These are phyloP conservation scores for Dicrurus megarhynchus DNA, from an alignment of 2,113 vertebrate genomes.

Conservation along the genomic window DNA sequence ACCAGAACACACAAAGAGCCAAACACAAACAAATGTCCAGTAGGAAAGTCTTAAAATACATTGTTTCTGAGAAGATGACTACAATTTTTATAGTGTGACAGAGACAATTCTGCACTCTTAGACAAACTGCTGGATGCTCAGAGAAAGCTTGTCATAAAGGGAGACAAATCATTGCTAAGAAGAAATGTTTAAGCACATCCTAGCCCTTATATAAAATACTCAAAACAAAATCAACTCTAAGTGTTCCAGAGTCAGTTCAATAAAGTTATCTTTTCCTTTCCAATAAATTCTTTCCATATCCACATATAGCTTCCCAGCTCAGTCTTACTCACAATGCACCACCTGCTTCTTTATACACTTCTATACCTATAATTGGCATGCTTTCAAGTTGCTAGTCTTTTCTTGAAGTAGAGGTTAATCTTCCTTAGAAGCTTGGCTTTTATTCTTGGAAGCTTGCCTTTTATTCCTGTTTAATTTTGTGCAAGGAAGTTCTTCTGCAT, in stretches of 20 bases:
- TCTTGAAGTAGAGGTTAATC: neutral
- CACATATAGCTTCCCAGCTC: neutral
- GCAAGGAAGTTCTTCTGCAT: neutral
- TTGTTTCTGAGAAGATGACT: neutral
- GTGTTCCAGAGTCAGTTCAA: neutral
- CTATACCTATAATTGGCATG: neutral
- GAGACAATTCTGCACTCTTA: neutral
- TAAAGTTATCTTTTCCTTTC: neutral
- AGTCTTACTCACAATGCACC: neutral
- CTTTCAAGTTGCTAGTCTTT: neutral
- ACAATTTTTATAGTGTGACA: neutral
- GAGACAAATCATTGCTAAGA: neutral
- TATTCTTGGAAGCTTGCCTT: neutral
- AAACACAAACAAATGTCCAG: neutral
- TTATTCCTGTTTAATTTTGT: constrained; percentile 25
- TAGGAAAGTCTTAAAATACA: neutral
- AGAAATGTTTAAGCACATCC: neutral
- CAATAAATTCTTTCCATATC: neutral
- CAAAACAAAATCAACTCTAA: neutral
- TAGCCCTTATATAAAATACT: neutral
- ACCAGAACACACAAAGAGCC: neutral
- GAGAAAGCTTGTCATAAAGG: neutral
- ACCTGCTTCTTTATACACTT: neutral
- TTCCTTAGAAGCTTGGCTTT: neutral
- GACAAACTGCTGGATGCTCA: neutral